These are phyloP conservation scores for Melopsittacus undulatus DNA, from an alignment of 2,797 vertebrate species.

Conservation along the genomic window DNA sequence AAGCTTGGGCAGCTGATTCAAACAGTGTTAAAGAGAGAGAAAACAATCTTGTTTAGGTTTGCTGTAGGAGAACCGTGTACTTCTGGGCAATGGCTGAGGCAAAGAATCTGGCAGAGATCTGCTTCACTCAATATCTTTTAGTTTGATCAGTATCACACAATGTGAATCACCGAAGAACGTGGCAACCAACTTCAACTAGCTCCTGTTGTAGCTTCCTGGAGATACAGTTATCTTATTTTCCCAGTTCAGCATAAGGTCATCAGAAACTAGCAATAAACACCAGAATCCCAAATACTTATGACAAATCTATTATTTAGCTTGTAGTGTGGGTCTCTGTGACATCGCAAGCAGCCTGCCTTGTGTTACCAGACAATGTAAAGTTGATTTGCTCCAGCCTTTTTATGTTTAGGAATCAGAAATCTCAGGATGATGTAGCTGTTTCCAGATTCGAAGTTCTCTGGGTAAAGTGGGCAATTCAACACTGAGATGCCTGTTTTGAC, in stretches of 20 bases:
- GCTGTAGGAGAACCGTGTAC: background rate
- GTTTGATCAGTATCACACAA: background rate
- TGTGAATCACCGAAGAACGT: background rate
- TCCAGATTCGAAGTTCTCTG: background rate
- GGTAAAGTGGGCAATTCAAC: background rate
- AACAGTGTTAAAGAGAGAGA: background rate
- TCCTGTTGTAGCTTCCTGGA: background rate
- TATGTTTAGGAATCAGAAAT: background rate
- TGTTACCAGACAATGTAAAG: background rate
- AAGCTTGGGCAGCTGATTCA: background rate
- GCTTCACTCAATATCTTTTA: background rate
- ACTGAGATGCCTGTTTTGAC: background rate
- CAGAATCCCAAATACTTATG: background rate
- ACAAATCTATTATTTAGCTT: background rate
- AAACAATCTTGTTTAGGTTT: background rate
- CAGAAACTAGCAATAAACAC: background rate
- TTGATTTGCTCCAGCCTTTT: background rate
- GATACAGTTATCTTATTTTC: background rate
- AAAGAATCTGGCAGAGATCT: background rate
- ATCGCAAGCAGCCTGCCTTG: background rate
- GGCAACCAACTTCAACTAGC: background rate
- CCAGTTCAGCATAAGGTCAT: background rate
- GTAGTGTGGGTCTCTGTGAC: background rate
- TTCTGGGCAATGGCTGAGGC: background rate
- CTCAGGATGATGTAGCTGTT: background rate